These are phyloP conservation scores for Lithophane ornitopus DNA, from an alignment of 2,888 invertebrate species.

Conservation along the genomic window DNA sequence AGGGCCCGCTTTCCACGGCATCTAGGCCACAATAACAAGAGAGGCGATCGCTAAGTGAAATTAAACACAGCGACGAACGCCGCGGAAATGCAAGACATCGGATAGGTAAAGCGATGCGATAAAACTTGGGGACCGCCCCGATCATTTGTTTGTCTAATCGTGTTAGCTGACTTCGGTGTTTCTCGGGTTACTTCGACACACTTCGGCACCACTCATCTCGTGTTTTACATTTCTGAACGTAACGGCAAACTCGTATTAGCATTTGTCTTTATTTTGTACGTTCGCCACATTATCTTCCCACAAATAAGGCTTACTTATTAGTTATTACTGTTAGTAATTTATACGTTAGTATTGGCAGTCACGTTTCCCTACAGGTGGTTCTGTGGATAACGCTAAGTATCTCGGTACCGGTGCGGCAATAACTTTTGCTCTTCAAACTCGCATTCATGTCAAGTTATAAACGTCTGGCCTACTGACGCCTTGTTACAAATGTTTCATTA, in stretches of 20 bases:
- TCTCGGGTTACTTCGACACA: conserved; percentile 39
- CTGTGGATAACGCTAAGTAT: conserved; percentile 44
- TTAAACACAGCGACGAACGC: conserved; percentile 72
- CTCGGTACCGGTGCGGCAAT: conserved; percentile 51
- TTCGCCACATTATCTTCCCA: conserved; percentile 37
- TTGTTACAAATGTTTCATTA: conserved; percentile 15
- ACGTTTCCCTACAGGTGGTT: conserved; percentile 55
- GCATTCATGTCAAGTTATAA: conserved; percentile 40
- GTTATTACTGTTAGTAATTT: conserved; percentile 59
- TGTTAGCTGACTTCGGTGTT: conserved; percentile 47
- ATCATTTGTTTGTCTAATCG: conserved; percentile 56
- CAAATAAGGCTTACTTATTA: conserved; percentile 44
- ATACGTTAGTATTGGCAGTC: conserved; percentile 56
- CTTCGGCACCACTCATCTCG: conserved; percentile 42
- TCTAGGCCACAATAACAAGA: conserved; percentile 83
- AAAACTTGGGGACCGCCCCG: conserved; percentile 54
- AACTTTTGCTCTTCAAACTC: conserved; percentile 62
- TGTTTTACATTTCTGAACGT: conserved; percentile 59
- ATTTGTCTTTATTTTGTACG: conserved; percentile 48
- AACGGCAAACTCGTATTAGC: conserved; percentile 52
- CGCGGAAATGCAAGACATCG: conserved; percentile 68
- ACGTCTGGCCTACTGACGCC: conserved; percentile 19
- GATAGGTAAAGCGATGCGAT: conserved; percentile 56
- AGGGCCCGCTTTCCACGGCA: conserved; percentile 81
- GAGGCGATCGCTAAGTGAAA: conserved; percentile 78